Evolutionary conservation across 2,113 vertebrate genomes (phyloP).

Genomic region (Pygoscelis adeliae): DNA sequence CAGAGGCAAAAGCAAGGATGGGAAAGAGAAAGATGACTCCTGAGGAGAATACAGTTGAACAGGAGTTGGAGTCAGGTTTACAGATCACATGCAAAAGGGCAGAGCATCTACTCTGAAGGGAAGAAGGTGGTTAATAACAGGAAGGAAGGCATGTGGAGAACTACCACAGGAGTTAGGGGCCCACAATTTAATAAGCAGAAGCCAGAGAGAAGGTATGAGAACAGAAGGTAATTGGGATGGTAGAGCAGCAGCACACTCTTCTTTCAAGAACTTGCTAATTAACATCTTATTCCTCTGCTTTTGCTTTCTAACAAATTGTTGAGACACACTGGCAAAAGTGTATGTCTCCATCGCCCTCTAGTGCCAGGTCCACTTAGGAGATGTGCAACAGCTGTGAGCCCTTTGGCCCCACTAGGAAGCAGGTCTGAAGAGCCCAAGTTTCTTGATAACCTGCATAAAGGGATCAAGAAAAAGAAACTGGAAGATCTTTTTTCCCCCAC

Average conservation of each 20-base stretch:
- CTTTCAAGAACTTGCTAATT: background rate
- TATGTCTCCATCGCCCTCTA: constrained; percentile 39
- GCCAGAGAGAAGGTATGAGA: background rate
- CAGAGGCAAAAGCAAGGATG: background rate
- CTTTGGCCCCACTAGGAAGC: fast-evolving
- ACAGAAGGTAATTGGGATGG: background rate
- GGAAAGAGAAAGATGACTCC: background rate
- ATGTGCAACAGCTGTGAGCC: fast-evolving
- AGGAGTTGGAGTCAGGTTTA: background rate
- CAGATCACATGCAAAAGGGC: background rate
- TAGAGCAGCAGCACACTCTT: background rate
- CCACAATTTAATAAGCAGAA: background rate
- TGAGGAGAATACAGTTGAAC: background rate
- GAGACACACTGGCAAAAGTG: background rate
- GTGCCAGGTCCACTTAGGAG: background rate
- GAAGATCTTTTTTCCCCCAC: background rate
- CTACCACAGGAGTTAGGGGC: background rate
- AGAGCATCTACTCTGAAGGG: background rate
- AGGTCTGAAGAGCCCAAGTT: background rate
- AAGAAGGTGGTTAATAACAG: background rate
- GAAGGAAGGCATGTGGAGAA: background rate
- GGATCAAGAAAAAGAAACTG: background rate
- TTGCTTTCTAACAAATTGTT: background rate
- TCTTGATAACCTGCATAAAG: background rate
- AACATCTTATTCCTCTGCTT: fast-evolving